Evolutionary conservation across 2,888 invertebrate genomes (phyloP), one percentile per base, ranked within the genome.

Genomic region (Limnephilus rhombicus): DNA sequence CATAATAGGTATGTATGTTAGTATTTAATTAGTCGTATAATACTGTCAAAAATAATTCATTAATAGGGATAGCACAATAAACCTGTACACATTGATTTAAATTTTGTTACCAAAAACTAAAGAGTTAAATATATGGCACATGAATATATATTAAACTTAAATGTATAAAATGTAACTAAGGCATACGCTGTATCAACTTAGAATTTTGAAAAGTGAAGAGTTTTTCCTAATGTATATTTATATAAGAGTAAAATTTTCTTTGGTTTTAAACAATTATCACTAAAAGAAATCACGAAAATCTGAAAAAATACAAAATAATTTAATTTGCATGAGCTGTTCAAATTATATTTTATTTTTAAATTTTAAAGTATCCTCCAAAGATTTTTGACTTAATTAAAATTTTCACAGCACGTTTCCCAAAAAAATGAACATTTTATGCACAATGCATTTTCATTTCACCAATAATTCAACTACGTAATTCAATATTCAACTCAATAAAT

Each of bases 321-420:
- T 91, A 49, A 37, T 80, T 81, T 41, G 81, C 86, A 80, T 80
- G 53, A 91, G 81, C 15, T 85, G 80, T 85, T 85, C 85, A 89
- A 85, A 90, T 85, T 68, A 89, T 68, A 89, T 92, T 90, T 92
- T 81, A 92, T 91, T 85, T 41, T 82, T 80, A 92, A 68, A 92
- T 92, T 92, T 92, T 85, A 92, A 92, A 87, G 90, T 81, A 92
- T 90, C 85, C 83, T 90, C 82, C 90, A 92, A 93, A 92, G 89
- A 90, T 93, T 88, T 92, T 92, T 92, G 80, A 92, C 89, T 81
- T 89, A 89, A 92, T 90, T 91, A 93, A 93, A 91, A 93, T 89
- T 93, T 93, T 93, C 93, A 93, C 93, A 93, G 93, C 93, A 92
- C 93, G 68, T 93, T 92, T 93, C 90, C 90, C 89, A 86, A 90